These are phyloP conservation scores for Stenchaetothrips biformis DNA, from an alignment of 2,888 invertebrate genomes.

Conservation along the genomic window DNA sequence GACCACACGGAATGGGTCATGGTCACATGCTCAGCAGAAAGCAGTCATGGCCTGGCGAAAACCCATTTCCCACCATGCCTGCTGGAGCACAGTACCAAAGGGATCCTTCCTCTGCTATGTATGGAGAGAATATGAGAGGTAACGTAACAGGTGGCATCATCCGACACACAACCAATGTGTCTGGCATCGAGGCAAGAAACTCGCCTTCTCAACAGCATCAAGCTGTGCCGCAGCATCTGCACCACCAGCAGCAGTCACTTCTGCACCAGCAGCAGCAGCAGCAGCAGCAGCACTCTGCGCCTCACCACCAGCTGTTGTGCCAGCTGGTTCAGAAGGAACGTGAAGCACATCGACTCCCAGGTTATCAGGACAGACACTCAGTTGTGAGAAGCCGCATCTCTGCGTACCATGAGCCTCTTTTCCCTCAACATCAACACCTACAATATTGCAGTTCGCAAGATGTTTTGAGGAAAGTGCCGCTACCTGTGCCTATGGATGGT, in stretches of 20 bases:
- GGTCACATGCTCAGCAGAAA: background rate
- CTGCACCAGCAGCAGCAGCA: background rate
- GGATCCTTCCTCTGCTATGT: background rate
- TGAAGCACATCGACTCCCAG: background rate
- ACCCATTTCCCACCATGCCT: background rate
- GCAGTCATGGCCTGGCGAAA: background rate
- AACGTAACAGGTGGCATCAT: background rate
- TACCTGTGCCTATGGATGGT: background rate
- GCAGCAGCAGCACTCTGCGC: background rate
- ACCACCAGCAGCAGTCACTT: background rate
- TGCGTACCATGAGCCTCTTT: background rate
- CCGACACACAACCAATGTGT: background rate
- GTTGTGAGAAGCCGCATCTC: background rate
- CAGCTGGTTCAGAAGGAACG: background rate
- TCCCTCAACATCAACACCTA: background rate
- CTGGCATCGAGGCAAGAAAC: constrained; percentile 1
- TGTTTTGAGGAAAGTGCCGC: background rate
- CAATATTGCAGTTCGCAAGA: background rate
- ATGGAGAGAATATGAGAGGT: background rate
- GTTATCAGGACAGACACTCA: background rate
- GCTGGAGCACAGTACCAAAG: background rate
- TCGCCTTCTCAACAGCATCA: background rate
- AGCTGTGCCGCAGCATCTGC: background rate
- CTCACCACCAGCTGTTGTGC: background rate
- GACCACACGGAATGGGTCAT: background rate